Percentiles rank a stretch among this genome's conserved stretches.
Conservation (phyloP, 2,797 vertebrate species). For the Chiroxiphia lanceolata region DNA sequence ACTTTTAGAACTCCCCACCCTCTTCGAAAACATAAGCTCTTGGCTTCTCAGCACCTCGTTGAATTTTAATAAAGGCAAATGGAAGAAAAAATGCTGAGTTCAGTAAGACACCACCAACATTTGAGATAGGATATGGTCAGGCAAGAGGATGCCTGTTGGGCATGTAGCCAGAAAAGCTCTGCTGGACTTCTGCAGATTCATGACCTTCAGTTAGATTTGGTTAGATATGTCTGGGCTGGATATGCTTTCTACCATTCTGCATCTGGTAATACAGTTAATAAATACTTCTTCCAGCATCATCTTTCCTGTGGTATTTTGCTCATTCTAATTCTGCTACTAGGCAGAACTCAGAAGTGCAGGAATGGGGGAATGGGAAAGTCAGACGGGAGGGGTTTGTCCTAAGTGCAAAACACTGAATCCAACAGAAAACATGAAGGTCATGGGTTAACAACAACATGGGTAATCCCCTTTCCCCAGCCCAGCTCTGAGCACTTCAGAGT, state of each 20-base stretch:
- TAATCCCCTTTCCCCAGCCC: background rate
- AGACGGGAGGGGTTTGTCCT: background rate
- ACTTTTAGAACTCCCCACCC: background rate
- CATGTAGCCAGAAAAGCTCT: background rate
- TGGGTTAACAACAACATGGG: background rate
- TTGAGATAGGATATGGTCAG: background rate
- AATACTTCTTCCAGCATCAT: constrained; percentile 24
- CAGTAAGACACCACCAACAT: background rate
- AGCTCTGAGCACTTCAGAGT: background rate
- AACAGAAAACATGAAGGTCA: background rate
- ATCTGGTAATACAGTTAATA: constrained; percentile 58
- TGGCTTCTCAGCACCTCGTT: background rate
- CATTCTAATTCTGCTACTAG: constrained; percentile 38
- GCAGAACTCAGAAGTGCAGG: constrained; percentile 45
- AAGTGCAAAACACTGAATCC: background rate
- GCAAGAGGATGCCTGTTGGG: background rate
- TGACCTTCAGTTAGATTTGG: constrained; percentile 31
- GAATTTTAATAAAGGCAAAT: background rate
- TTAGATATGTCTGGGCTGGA: background rate
- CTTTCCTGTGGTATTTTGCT: constrained; percentile 55
- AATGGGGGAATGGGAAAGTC: background rate
- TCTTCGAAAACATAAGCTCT: background rate
- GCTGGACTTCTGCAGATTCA: background rate
- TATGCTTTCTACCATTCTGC: constrained; percentile 3
- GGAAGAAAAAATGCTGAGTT: background rate